Evolutionary conservation across 2,888 invertebrate genomes (phyloP), one percentile per base, ranked within the genome.

Genomic region (Sepiola atlantica): DNA sequence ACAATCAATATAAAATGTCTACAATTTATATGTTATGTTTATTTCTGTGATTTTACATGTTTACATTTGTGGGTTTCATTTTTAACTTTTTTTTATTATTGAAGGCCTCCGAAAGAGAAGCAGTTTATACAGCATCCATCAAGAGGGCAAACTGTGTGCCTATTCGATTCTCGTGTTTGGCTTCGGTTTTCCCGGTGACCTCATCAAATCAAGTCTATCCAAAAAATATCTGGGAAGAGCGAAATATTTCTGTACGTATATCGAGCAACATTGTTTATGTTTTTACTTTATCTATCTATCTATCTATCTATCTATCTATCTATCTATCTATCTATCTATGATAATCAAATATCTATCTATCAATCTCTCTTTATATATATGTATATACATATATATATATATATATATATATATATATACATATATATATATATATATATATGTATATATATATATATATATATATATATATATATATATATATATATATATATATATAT

Each of bases 91-190:
- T 61, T 55, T 55, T 93, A 18, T 28, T 18, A 28, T 32, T 55
- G 24, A 32, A 93, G 93, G 93, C 10, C 35, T 61, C 0, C 93
- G 35, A n/a, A 55, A 21, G 35, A 16, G 57, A 32, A 61, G 35
- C 14, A 93, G 57, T 24, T 55, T 93, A 32, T 93, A 93, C 93
- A 93, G 93, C 61, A 55, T 93, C 35, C 57, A 93, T 14, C 93
- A 93, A 61, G 93, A 35, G 4, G 93, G 61, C 0, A 28, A 61
- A 35, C 32, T 93, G 14, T 93, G 55, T 35, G 32, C 35, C 14
- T 93, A 93, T 61, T 93, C 93, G n/a, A 32, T 93, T 55, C 55
- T 93, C 6, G 32, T 93, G 0, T 35, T 93, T n/a, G 93, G 93
- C 0, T 93, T 93, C 28, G 93, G 93, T 32, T 93, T 93, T 35